phyloP scores from a whole-genome alignment of 2,113 vertebrate species.

The Cryptotis parvus region DNA sequence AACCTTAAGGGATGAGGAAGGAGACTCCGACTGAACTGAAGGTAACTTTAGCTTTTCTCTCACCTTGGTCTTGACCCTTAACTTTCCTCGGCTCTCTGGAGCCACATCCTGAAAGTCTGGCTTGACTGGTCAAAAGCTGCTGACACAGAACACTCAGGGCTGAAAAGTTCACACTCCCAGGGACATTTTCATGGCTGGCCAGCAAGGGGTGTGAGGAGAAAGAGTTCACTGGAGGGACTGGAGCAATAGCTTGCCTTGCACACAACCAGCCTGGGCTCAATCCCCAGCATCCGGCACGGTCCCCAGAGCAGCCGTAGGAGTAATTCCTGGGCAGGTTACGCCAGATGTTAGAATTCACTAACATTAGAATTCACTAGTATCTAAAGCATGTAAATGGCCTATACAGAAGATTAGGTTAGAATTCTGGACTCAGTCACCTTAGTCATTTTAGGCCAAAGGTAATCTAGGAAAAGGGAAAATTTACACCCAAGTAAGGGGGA shows the following conservation, averaged over 20 bases:
- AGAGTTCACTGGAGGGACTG: background rate
- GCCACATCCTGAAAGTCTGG: conserved; percentile 36
- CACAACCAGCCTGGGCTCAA: too few relatives aligned
- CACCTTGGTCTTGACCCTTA: conserved; percentile 73
- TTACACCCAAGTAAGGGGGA: background rate
- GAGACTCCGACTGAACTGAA: background rate
- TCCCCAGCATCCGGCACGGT: too few relatives aligned
- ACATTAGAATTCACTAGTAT: background rate
- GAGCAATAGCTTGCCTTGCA: background rate
- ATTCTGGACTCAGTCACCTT: conserved; percentile 1
- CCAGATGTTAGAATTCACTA: too few relatives aligned
- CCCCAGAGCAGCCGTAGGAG: too few relatives aligned
- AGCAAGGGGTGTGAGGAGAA: background rate
- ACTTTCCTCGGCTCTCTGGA: conserved; percentile 16
- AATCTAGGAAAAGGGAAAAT: background rate
- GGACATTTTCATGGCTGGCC: background rate
- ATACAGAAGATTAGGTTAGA: background rate
- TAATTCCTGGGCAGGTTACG: too few relatives aligned
- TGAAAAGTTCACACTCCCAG: background rate
- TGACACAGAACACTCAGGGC: conserved; percentile 45
- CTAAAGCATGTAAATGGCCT: too few relatives aligned
- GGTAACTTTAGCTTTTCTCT: conserved; percentile 46
- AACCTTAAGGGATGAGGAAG: background rate
- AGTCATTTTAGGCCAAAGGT: background rate
- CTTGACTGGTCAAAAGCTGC: conserved; percentile 43